These are phyloP conservation scores for Mormyrops attenuatus DNA, from an alignment of 2,797 vertebrate species.

Conservation along the genomic window DNA sequence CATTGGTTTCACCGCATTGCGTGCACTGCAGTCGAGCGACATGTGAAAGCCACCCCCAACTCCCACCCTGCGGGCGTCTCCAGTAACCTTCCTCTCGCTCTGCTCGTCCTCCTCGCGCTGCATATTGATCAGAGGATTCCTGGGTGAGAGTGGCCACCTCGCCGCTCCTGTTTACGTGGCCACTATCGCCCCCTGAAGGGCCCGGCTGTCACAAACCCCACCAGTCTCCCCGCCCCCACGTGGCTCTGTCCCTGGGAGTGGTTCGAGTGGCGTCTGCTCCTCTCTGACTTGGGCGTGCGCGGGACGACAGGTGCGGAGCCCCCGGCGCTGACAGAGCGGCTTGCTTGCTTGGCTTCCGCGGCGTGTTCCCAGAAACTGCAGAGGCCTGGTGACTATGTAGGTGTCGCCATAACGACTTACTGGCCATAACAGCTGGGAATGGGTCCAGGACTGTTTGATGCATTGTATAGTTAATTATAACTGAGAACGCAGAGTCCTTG, in stretches of 20 bases:
- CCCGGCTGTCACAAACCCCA: background rate
- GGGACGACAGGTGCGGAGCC: background rate
- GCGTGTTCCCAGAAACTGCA: background rate
- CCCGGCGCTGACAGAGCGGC: background rate
- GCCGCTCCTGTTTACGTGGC: background rate
- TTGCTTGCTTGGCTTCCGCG: background rate
- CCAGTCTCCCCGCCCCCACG: background rate
- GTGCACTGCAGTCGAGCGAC: background rate
- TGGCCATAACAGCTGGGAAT: background rate
- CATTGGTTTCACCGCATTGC: background rate
- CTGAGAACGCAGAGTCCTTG: conserved; percentile 9
- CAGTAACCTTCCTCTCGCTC: background rate
- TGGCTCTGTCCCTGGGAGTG: background rate
- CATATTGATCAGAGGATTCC: conserved; percentile 3
- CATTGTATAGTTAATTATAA: conserved; percentile 1
- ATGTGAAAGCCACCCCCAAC: background rate
- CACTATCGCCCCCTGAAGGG: background rate
- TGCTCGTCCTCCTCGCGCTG: background rate
- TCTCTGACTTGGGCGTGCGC: background rate
- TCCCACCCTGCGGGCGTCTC: background rate
- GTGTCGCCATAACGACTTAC: background rate
- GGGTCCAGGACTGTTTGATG: background rate
- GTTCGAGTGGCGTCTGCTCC: background rate
- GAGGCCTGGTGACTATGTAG: background rate
- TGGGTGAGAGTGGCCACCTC: background rate